Conservation (phyloP, 2,888 invertebrate species). For the Ophraella communa region DNA sequence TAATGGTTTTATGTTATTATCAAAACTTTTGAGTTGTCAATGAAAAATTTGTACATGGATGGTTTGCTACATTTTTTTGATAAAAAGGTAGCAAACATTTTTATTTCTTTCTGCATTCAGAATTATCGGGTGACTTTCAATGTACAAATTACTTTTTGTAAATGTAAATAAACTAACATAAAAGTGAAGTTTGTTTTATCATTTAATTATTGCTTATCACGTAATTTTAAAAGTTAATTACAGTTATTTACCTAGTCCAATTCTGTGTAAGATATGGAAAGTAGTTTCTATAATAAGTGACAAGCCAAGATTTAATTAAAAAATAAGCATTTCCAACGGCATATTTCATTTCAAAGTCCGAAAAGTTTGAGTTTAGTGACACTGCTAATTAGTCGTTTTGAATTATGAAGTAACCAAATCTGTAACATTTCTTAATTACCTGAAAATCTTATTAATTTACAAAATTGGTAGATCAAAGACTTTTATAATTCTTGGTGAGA, state of each 20-base stretch:
- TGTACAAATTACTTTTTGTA: no score
- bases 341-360: constrained; percentile 17
- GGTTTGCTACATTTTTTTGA: no score
- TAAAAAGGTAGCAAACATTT: no score
- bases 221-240: no score
- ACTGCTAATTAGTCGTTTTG: constrained; percentile 16
- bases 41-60: no score
- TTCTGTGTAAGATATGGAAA: neutral
- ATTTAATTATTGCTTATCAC: no score
- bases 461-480: neutral
- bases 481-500: neutral
- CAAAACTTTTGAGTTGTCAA: no score
- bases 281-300: neutral
- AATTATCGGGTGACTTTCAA: no score
- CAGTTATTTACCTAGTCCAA: neutral
- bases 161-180: no score
- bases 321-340: constrained; percentile 6
- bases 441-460: neutral
- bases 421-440: constrained; percentile 9
- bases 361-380: constrained; percentile 7
- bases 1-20: no score
- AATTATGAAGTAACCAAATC: constrained; percentile 9
- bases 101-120: no score
- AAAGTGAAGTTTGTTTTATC: no score
- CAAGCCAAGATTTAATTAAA: constrained; percentile 19